Percentiles rank a stretch among this genome's conserved stretches.
phyloP scores from a whole-genome alignment of 2,888 invertebrate species.

The Mesopsocus fuscifrons region DNA sequence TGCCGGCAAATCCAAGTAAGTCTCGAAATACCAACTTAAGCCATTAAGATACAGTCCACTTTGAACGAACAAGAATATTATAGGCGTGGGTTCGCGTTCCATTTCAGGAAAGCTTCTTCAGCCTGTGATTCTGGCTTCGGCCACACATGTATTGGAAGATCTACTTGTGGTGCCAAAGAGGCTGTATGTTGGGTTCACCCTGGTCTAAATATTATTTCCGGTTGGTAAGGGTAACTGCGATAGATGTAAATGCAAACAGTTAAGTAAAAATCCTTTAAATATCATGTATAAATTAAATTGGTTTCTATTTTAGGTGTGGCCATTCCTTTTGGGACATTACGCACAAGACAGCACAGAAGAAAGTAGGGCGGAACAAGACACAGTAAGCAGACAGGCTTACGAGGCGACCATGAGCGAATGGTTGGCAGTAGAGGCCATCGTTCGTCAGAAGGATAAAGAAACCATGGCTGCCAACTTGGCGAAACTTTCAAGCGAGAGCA shows the following conservation, averaged over 20 bases:
- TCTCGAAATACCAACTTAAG: too few relatives aligned
- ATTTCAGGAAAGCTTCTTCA: neutral
- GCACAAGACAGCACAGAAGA: conserved; percentile 51
- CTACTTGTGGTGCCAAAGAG: too few relatives aligned
- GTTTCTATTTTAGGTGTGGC: conserved; percentile 44
- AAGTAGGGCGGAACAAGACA: conserved; percentile 44
- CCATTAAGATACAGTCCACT: too few relatives aligned
- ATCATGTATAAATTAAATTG: too few relatives aligned
- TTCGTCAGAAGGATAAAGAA: conserved; percentile 61
- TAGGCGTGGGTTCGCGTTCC: neutral
- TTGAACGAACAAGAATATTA: neutral
- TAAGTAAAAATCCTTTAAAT: too few relatives aligned
- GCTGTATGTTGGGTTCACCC: too few relatives aligned
- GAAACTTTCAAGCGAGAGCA: conserved; percentile 60
- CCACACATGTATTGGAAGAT: too few relatives aligned
- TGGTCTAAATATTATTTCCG: too few relatives aligned
- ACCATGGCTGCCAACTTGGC: conserved; percentile 71
- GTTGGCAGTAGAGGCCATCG: conserved; percentile 87
- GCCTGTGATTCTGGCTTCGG: too few relatives aligned
- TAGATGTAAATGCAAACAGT: too few relatives aligned
- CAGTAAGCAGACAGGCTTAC: conserved; percentile 50
- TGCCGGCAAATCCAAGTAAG: too few relatives aligned
- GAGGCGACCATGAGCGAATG: conserved; percentile 90
- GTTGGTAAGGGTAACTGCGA: too few relatives aligned
- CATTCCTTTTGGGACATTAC: conserved; percentile 72